Evolutionary conservation across 2,888 invertebrate genomes (phyloP).

Genomic region (Temnothorax rugatulus): DNA sequence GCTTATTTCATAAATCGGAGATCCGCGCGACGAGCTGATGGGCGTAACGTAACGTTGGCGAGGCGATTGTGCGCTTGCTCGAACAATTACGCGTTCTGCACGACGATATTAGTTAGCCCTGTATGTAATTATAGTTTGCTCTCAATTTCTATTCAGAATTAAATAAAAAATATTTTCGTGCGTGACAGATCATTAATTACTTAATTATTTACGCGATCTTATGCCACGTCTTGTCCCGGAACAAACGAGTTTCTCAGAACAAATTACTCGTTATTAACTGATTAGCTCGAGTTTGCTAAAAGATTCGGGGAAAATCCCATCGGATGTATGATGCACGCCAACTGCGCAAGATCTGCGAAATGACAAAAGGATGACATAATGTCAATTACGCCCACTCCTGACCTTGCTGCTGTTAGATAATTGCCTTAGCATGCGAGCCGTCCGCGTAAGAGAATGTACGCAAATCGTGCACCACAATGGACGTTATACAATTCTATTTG

Average conservation of each 20-base stretch:
- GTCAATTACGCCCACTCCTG: slow-evolving; percentile 61
- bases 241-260: background rate
- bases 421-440: slow-evolving; percentile 62
- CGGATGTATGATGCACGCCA: slow-evolving; percentile 17
- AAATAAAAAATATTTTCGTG: slow-evolving; percentile 22
- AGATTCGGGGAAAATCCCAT: slow-evolving; percentile 12
- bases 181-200: background rate
- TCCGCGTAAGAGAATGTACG: slow-evolving; percentile 57
- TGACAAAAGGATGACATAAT: slow-evolving; percentile 72
- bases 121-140: background rate
- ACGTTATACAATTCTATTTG: slow-evolving; percentile 5
- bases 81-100: background rate
- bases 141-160: slow-evolving; percentile 3
- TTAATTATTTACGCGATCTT: background rate
- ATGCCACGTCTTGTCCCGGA: background rate
- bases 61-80: slow-evolving; percentile 16
- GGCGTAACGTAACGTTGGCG: background rate
- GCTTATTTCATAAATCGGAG: slow-evolving; percentile 75
- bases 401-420: slow-evolving; percentile 69
- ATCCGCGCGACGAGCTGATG: slow-evolving; percentile 59
- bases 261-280: slow-evolving; percentile 8
- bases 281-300: background rate
- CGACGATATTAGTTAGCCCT: background rate
- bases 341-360: slow-evolving; percentile 61
- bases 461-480: slow-evolving; percentile 25